Percentiles rank a stretch among this genome's conserved stretches.
phyloP scores from a whole-genome alignment of 2,113 vertebrate species.

The Prinia subflava region DNA sequence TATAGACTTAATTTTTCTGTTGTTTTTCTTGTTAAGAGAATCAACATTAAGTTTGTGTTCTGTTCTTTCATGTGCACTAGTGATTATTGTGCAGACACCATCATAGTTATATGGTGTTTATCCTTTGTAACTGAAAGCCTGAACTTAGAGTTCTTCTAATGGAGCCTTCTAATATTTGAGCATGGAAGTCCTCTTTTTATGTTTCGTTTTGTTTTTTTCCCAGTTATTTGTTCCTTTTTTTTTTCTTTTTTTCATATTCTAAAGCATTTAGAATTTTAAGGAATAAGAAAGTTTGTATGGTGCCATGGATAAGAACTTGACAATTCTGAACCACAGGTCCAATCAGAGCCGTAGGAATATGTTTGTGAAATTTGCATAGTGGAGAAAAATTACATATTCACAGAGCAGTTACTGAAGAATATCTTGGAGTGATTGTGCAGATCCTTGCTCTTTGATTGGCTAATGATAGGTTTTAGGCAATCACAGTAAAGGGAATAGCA shows the following conservation, averaged over 20 bases:
- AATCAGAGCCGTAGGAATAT: background rate
- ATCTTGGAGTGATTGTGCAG: constrained; percentile 6
- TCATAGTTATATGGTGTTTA: background rate
- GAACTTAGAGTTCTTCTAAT: background rate
- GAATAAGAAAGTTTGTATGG: background rate
- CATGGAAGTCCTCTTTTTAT: background rate
- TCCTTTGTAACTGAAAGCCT: background rate
- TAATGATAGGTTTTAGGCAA: constrained; percentile 49
- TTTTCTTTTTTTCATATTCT: background rate
- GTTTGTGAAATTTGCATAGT: constrained; percentile 8
- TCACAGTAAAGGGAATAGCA: constrained; percentile 20
- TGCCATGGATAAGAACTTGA: background rate
- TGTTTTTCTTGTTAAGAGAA: background rate
- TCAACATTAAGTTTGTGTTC: background rate
- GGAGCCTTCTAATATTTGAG: background rate
- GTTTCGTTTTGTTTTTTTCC: background rate
- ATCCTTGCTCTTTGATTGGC: constrained; percentile 40
- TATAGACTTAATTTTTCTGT: background rate
- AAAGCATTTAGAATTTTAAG: background rate
- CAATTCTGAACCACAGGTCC: constrained; percentile 1
- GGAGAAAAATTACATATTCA: constrained; percentile 21
- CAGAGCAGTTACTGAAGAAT: constrained; percentile 25
- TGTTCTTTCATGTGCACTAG: background rate
- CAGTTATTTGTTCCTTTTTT: background rate
- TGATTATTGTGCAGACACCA: background rate